Percentiles rank a stretch among this genome's conserved stretches.
Conservation (phyloP, 2,888 invertebrate species). For the Lycaena phlaeas region DNA sequence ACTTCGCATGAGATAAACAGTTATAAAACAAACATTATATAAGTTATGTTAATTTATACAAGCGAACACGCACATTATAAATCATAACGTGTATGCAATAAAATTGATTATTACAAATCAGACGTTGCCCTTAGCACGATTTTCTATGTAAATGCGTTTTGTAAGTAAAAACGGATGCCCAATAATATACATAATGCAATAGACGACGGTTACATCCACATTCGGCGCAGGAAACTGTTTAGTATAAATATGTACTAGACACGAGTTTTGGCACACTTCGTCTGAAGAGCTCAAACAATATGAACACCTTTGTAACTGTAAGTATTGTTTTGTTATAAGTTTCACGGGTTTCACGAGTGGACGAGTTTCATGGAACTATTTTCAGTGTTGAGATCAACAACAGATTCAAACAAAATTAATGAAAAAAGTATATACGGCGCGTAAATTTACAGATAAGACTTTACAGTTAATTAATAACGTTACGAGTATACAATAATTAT, state of each 20-base stretch:
- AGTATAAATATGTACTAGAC: conserved; percentile 21
- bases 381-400: too few relatives aligned
- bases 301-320: conserved; percentile 56
- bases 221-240: conserved; percentile 19
- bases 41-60: background rate
- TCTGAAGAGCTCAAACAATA: conserved; percentile 39
- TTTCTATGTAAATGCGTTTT: conserved; percentile 8
- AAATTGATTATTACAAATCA: background rate
- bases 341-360: too few relatives aligned
- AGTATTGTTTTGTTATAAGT: conserved; percentile 29
- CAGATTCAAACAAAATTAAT: too few relatives aligned
- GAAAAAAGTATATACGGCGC: too few relatives aligned
- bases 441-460: too few relatives aligned
- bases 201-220: background rate
- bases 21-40: background rate
- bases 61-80: background rate
- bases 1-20: too few relatives aligned
- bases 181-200: background rate
- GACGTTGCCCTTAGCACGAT: conserved; percentile 5
- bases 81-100: background rate
- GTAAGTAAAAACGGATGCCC: background rate
- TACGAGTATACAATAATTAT: too few relatives aligned
- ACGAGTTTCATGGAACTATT: too few relatives aligned
- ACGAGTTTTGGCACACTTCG: conserved; percentile 39
- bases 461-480: too few relatives aligned